phyloP scores from a whole-genome alignment of 2,797 vertebrate genomes.

The Columba guinea region DNA sequence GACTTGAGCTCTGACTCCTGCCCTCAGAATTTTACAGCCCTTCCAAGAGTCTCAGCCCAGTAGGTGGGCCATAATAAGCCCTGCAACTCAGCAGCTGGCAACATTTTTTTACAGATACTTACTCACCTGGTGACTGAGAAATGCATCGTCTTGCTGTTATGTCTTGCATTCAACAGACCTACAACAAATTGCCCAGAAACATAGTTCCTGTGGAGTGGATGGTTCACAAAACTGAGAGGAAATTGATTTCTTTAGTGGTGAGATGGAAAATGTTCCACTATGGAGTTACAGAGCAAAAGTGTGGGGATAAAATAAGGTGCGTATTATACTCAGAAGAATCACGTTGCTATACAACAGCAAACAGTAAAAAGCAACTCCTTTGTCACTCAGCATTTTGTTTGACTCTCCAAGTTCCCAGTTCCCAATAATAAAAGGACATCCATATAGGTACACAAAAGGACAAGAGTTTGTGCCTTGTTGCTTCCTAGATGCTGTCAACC shows the following conservation, averaged over 20 bases:
- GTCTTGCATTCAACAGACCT: neutral
- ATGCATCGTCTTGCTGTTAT: neutral
- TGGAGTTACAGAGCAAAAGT: neutral
- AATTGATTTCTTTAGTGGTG: neutral
- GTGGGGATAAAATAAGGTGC: neutral
- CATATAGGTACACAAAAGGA: neutral
- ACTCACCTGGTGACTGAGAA: neutral
- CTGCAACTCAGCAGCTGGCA: neutral
- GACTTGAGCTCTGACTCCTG: neutral
- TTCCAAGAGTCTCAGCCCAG: neutral
- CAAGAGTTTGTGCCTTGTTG: neutral
- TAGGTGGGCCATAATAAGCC: neutral
- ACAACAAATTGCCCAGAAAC: neutral
- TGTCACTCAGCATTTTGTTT: neutral
- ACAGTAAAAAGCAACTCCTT: neutral
- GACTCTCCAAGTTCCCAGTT: neutral
- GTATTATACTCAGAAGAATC: neutral
- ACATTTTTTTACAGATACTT: neutral
- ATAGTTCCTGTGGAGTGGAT: neutral
- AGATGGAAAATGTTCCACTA: neutral
- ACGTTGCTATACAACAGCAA: neutral
- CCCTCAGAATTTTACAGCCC: neutral
- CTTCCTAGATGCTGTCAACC: neutral
- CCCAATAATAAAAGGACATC: neutral
- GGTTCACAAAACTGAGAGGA: neutral